Evolutionary conservation across 1,140 invertebrate species (phyloP), one percentile per base, ranked within the genome.

Genomic region (Adelges cooleyi): DNA sequence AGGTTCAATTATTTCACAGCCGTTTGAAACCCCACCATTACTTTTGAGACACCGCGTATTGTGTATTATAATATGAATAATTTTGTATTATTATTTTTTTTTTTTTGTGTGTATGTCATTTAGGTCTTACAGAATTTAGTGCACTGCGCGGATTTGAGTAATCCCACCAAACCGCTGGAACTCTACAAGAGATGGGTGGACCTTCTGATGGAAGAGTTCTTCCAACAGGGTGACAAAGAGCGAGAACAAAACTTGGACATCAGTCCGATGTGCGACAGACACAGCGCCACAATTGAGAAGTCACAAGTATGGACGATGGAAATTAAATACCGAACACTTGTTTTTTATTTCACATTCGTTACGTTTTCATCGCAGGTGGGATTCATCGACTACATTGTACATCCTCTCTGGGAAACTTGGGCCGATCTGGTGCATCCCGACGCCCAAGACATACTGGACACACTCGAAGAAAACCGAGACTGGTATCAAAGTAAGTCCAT

Each of bases 321-420:
- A n/a, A n/a, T n/a, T n/a, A n/a, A n/a, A n/a, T n/a, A n/a, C n/a
- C n/a, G n/a, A n/a, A n/a, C n/a, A n/a, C n/a, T n/a, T n/a, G n/a
- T n/a, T n/a, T 6, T 33, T 6, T 33, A 33, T 33, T 33, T 11
- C 11, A 33, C 5, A 33, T 33, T 5, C 11, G 11, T 33, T 6
- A 33, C 29, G 5, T 5, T 33, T 33, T 33, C 11, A 33, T 33
- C 72, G 44, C 77, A 90, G 84, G 94, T 99, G 72, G 95, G 95
- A 68, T 99, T 99, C 74, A 99, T 99, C 72, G 95, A 98, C 77
- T 99, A 98, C 75, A 99, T 99, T 72, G 94, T 98, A 3, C 95
- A 98, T 79, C 96, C 96, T 8, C 77, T 99, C 18, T 99, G 94
- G 92, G 96, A 99, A 76, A 98, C 95, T 3, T 99, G 96, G 96